Conservation (phyloP, 2,113 vertebrate genomes). For the Chlorocebus sabaeus region DNA sequence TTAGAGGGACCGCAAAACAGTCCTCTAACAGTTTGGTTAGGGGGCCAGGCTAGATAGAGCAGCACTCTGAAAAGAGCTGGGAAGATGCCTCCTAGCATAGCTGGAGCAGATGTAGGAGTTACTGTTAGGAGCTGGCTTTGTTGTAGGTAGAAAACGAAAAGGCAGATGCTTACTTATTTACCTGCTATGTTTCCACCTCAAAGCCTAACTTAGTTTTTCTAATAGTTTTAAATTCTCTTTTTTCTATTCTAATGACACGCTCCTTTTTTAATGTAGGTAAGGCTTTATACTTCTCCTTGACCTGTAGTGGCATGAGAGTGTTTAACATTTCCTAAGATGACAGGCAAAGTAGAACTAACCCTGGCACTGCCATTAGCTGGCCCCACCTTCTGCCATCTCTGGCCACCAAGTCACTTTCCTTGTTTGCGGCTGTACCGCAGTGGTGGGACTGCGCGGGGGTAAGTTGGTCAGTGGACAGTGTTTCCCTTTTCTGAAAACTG, state of each 20-base stretch:
- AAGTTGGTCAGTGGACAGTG: background rate
- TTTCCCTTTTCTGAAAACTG: background rate
- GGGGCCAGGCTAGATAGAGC: background rate
- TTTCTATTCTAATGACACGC: slow-evolving; percentile 45
- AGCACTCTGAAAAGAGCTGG: background rate
- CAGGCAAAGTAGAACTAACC: slow-evolving; percentile 55
- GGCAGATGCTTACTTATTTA: slow-evolving; percentile 27
- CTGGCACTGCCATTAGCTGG: slow-evolving; percentile 23
- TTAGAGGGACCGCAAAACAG: slow-evolving; percentile 18
- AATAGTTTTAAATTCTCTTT: slow-evolving; percentile 54
- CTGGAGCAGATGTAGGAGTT: background rate
- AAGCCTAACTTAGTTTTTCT: slow-evolving; percentile 53
- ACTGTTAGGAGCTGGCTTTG: background rate
- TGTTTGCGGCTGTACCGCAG: background rate
- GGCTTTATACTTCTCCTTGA: slow-evolving; percentile 57
- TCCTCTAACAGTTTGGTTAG: no score
- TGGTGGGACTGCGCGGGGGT: background rate
- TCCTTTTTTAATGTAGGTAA: slow-evolving; percentile 65
- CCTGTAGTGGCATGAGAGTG: slow-evolving; percentile 33
- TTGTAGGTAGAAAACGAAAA: background rate
- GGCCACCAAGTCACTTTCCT: background rate
- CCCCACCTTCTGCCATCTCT: slow-evolving; percentile 30
- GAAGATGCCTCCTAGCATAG: background rate
- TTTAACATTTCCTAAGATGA: slow-evolving; percentile 54
- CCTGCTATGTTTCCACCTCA: background rate